Percentiles rank a stretch among this genome's conserved stretches.
phyloP scores from a whole-genome alignment of 2,113 vertebrate species.

The Oenanthe melanoleuca region DNA sequence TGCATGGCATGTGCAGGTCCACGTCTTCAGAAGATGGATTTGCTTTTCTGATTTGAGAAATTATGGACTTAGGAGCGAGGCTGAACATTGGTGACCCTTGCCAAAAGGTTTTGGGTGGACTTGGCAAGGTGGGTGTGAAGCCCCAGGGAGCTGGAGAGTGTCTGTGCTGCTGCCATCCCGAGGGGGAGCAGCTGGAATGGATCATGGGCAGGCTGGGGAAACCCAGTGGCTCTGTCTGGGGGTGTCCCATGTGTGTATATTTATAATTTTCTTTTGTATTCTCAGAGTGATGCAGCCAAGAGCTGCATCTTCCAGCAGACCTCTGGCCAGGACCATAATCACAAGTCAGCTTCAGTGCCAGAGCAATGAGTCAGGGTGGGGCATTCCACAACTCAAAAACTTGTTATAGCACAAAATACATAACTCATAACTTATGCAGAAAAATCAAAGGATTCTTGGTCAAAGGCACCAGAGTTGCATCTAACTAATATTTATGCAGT shows the following conservation, averaged over 20 bases:
- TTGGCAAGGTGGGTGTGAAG: neutral
- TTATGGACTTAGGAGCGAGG: neutral
- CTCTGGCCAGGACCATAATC: neutral
- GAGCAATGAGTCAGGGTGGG: neutral
- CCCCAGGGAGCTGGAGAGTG: accelerated
- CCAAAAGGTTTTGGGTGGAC: neutral
- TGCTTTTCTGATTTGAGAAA: neutral
- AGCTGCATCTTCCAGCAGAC: neutral
- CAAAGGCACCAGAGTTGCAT: neutral
- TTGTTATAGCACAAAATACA: neutral
- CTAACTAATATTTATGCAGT: neutral
- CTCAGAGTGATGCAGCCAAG: neutral
- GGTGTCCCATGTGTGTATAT: neutral
- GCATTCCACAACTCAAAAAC: neutral
- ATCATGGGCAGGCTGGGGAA: neutral
- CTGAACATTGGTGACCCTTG: neutral
- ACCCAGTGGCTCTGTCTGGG: neutral
- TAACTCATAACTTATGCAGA: neutral
- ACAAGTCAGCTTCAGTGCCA: neutral
- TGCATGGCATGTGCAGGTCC: neutral
- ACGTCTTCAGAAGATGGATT: neutral
- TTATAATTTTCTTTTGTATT: neutral
- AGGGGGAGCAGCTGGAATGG: neutral
- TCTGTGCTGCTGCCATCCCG: accelerated
- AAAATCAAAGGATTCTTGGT: neutral